These are phyloP conservation scores for Naja naja DNA, from an alignment of 2,113 vertebrate species.

Conservation along the genomic window DNA sequence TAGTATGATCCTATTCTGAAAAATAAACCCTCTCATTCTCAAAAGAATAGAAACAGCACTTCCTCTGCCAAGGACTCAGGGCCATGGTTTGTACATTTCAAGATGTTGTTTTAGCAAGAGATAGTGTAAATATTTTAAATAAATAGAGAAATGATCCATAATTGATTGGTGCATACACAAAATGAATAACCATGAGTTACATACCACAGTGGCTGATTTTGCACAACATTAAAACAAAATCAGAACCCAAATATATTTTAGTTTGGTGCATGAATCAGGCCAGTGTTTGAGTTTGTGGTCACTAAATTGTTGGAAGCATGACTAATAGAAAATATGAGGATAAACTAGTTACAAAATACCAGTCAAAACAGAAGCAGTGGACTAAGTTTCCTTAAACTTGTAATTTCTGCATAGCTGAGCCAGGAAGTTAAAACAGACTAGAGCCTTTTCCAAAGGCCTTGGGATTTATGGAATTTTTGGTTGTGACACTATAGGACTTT, in stretches of 20 bases:
- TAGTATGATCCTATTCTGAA: background rate
- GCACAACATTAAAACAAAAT: background rate
- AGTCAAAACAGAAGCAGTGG: background rate
- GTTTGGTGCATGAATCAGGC: background rate
- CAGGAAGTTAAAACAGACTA: slow-evolving; percentile 5
- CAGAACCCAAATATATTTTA: background rate
- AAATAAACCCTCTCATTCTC: background rate
- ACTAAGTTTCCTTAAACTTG: slow-evolving; percentile 13
- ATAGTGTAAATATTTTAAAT: background rate
- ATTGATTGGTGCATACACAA: background rate
- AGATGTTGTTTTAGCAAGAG: background rate
- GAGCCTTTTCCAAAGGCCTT: slow-evolving; percentile 24
- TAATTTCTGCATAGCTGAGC: slow-evolving; percentile 26
- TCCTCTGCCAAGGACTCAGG: background rate
- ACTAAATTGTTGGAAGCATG: background rate
- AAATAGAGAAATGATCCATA: background rate
- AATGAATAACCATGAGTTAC: background rate
- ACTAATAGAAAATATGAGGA: background rate
- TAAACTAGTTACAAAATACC: background rate
- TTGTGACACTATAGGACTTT: background rate
- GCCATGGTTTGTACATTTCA: background rate
- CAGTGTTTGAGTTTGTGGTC: background rate
- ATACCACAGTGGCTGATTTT: background rate
- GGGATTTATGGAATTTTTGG: slow-evolving; percentile 27
- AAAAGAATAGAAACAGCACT: background rate